phyloP scores from a whole-genome alignment of 2,113 vertebrate genomes.

The Xiphophorus couchianus region DNA sequence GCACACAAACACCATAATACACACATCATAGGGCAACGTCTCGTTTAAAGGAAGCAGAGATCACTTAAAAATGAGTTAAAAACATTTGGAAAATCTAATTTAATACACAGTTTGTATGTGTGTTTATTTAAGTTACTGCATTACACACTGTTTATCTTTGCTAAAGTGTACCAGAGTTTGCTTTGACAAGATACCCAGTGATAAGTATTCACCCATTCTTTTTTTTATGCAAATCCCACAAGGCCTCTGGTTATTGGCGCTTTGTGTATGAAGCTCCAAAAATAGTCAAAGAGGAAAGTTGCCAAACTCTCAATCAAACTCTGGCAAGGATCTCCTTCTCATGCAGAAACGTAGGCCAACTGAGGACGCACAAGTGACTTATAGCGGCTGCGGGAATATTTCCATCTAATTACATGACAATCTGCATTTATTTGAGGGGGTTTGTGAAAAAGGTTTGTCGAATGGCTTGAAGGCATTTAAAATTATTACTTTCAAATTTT shows the following conservation, averaged over 20 bases:
- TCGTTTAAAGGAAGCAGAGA: not conserved
- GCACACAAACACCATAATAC: conserved; percentile 29
- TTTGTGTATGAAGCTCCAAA: conserved; percentile 61
- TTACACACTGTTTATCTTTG: not conserved
- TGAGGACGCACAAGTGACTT: conserved; percentile 65
- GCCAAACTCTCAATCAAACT: conserved; percentile 76
- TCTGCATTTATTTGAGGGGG: conserved; percentile 16
- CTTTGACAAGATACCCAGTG: conserved; percentile 58
- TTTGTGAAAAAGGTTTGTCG: conserved; percentile 20
- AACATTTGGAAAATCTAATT: too few species aligned
- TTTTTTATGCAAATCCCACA: conserved; percentile 62
- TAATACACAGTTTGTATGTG: not conserved
- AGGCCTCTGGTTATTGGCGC: conserved; percentile 68
- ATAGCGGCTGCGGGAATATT: conserved; percentile 52
- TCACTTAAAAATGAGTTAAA: not conserved
- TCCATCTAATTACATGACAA: conserved; percentile 37
- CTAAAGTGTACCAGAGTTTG: conserved; percentile 50
- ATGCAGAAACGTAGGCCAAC: conserved; percentile 55
- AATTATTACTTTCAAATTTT: not conserved
- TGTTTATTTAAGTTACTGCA: conserved; percentile 17
- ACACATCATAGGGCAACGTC: conserved; percentile 9
- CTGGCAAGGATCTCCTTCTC: conserved; percentile 63
- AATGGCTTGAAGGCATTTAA: not conserved
- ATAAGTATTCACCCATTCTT: conserved; percentile 54
- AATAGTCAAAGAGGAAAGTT: conserved; percentile 65